Base-by-base conservation (phyloP, 2,797 vertebrate species). In the Setipinna tenuifilis region DNA sequence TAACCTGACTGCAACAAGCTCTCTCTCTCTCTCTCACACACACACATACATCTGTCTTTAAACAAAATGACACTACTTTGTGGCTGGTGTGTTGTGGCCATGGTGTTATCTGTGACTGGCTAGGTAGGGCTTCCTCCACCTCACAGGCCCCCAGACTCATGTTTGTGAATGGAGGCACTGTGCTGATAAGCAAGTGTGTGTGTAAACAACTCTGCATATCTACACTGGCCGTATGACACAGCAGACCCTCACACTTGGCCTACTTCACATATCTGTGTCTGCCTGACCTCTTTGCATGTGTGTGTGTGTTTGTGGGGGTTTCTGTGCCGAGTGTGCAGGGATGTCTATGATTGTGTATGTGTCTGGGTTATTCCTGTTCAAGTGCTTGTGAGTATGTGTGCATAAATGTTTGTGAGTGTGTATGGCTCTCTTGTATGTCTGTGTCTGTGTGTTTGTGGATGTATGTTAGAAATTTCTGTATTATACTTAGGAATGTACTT, bases 261-360 rank as follows among this genome's bases (percentile, higher is more conserved):
- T 19, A 17, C 59, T 46, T 41, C 75, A 65, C 35, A 62, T 71
- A 81, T 23, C 71, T 83, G 41, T 61, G 80, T 28, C 10, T 68
- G 50, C 9, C 23, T 68, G 62, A 68, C 62, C 62, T 68, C 58
- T 59, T 59, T 11, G 21, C 23, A 4, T 11, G 62, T 68, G 62
- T 68, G 6, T 65, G 62, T 68, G 62, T 87, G 86, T 84, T 81
- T 81, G 88, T 85, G 82, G 68, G 31, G 87, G 89, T 89, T 41
- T 85, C 78, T 83, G 62, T 71, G 3, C 14, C 21, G 58, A 19
- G 58, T 59, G 17, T 59, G 58, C 58, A n/a, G 16, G 58, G 3
- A n/a, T 59, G 2, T 59, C 85, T 82, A 54, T 62, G 57, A 14
- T 41, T 57, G 80, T 86, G 88, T 87, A 86, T 87, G 62, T 48